Evolutionary conservation across 1,140 invertebrate genomes (phyloP), one percentile per base, ranked within the genome.

Genomic region (Acyrthosiphon pisum): DNA sequence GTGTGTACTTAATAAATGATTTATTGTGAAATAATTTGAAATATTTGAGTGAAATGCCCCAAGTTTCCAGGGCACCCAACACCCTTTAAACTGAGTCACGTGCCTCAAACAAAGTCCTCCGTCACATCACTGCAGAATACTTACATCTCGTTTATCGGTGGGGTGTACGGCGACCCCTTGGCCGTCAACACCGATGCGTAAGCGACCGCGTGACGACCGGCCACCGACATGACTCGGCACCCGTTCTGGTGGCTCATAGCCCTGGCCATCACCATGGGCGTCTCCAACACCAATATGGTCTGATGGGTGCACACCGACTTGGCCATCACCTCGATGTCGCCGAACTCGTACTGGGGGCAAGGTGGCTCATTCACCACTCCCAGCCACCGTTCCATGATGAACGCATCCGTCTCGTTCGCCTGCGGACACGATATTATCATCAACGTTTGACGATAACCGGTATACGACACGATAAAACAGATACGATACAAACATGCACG

Each of bases 241-340:
- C 94, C 89, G 41, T 93, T 30, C 6, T 90, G 81, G 46, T 89
- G 56, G 30, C 37, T 26, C 90, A 93, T 93, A 2, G 91, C 84
- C 26, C 53, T 88, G 22, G 93, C 91, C 68, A 94, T 93, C 44
- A 94, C 93, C 44, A 90, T 93, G 1, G 94, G 94, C 22, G 94
- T 93, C 81, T 94, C 94, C 37, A 94, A 76, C 26, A 93, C 88
- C 30, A 94, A 56, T 0, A 93, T 30, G 37, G 60, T 41, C 4
- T 37, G 9, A 37, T 93, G 92, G 68, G 35, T 30, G 81, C 94
- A 94, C 23, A 94, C 83, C 6, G 81, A 30, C 22, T 89, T 86
- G 35, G 94, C 94, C 50, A 94, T 91, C 22, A 83, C 48, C 9
- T 76, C 23, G 26, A 53, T 87, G 53, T 35, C 35, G 23, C 86